These are phyloP conservation scores for Dufourea novaeangliae DNA, from an alignment of 1,140 invertebrate genomes.

Conservation along the genomic window DNA sequence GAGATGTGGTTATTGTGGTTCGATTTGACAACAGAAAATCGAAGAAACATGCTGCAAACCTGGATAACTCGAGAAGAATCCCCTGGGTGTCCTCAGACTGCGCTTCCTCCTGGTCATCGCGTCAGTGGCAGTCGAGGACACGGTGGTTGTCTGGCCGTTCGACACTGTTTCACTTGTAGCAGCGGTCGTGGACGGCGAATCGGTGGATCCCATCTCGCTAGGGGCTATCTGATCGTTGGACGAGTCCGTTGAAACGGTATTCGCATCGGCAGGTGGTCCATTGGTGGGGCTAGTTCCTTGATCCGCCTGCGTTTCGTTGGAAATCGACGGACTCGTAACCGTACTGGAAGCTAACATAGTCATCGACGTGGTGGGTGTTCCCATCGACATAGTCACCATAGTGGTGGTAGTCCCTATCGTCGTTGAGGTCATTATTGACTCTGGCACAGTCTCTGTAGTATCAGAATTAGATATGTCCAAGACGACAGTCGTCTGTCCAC, in stretches of 20 bases:
- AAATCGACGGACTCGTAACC: slow-evolving; percentile 8
- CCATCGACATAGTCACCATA: neutral
- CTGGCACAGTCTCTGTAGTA: neutral
- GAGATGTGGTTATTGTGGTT: too few relatives aligned
- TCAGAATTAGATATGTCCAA: neutral
- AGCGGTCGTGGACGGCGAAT: slow-evolving; percentile 9
- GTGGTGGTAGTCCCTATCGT: neutral
- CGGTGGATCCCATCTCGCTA: slow-evolving; percentile 28
- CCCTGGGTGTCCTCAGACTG: slow-evolving; percentile 53
- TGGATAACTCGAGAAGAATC: slow-evolving; percentile 71
- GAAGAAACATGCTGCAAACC: slow-evolving; percentile 52
- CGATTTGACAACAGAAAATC: too few relatives aligned
- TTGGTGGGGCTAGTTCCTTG: neutral
- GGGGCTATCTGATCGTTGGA: slow-evolving; percentile 11
- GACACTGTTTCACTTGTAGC: slow-evolving; percentile 13
- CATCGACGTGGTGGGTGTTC: neutral
- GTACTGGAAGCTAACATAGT: neutral
- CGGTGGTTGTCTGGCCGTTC: neutral
- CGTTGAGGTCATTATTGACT: slow-evolving; percentile 1
- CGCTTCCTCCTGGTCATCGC: slow-evolving; percentile 65
- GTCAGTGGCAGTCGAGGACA: neutral
- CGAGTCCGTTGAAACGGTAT: slow-evolving; percentile 41
- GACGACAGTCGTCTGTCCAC: neutral
- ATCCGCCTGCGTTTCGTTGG: neutral
- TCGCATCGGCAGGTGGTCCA: slow-evolving; percentile 32